These are phyloP conservation scores for Eurystomus gularis DNA, from an alignment of 2,113 vertebrate genomes.

Conservation along the genomic window DNA sequence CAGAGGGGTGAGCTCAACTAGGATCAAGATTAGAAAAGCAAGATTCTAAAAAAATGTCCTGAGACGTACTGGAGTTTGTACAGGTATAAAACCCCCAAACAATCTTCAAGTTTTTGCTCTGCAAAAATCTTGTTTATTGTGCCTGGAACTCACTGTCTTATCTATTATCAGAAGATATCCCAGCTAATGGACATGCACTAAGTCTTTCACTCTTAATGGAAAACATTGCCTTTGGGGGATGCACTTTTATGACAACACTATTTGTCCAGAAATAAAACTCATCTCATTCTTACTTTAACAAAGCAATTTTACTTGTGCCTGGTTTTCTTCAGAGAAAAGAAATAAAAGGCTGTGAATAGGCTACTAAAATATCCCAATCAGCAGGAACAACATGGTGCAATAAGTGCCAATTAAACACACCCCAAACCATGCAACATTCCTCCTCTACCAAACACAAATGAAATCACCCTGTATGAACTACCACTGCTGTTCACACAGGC, in stretches of 20 bases:
- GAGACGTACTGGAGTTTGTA: not conserved
- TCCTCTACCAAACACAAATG: not conserved
- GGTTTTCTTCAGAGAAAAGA: conserved; percentile 21
- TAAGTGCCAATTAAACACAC: not conserved
- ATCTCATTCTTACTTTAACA: conserved; percentile 68
- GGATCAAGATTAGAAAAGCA: conserved; percentile 14
- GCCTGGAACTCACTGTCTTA: conserved; percentile 45
- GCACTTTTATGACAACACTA: conserved; percentile 40
- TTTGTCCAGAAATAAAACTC: conserved; percentile 60
- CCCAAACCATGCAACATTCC: not conserved
- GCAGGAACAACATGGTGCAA: not conserved
- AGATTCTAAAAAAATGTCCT: not conserved
- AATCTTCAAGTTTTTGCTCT: conserved; percentile 30
- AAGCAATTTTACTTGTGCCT: conserved; percentile 49
- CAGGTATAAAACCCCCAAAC: conserved; percentile 8
- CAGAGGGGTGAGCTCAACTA: not conserved
- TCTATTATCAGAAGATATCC: conserved; percentile 55
- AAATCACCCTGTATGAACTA: not conserved
- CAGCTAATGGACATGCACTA: conserved; percentile 63
- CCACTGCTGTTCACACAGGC: not conserved
- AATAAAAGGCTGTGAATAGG: not conserved
- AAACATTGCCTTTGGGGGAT: conserved; percentile 65
- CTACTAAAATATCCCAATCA: conserved; percentile 18
- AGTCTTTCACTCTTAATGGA: conserved; percentile 70
- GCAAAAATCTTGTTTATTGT: conserved; percentile 13